These are phyloP conservation scores for Sebastes matsubarae DNA, from an alignment of 2,797 vertebrate genomes.

Conservation along the genomic window DNA sequence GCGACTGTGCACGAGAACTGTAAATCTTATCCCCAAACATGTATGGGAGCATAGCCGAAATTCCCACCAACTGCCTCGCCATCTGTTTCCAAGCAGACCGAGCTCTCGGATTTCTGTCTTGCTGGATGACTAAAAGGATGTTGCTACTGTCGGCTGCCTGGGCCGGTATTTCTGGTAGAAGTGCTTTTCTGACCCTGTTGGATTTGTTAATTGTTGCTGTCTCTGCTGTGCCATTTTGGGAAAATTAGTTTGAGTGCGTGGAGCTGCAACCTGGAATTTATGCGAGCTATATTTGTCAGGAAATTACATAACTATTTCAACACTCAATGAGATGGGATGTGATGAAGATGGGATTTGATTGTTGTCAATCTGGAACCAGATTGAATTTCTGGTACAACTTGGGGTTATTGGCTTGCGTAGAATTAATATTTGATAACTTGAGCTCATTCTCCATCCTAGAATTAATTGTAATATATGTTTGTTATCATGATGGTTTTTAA, in stretches of 20 bases:
- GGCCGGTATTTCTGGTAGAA: conserved; percentile 61
- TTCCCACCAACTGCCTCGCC: conserved; percentile 81
- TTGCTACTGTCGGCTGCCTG: conserved; percentile 51
- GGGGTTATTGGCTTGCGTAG: background rate
- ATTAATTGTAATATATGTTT: background rate
- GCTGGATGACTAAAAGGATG: conserved; percentile 62
- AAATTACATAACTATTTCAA: conserved; percentile 30
- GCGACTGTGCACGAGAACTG: conserved; percentile 24
- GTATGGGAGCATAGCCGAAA: conserved; percentile 65
- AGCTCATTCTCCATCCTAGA: background rate
- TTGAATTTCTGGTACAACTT: conserved; percentile 4
- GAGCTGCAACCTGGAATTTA: conserved; percentile 43
- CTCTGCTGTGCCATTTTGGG: conserved; percentile 44
- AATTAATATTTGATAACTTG: background rate
- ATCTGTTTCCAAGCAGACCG: conserved; percentile 75
- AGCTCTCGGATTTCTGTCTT: conserved; percentile 53
- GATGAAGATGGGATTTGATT: conserved; percentile 16
- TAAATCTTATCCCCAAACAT: conserved; percentile 62
- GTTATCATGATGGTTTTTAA: background rate
- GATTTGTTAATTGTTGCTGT: conserved; percentile 64
- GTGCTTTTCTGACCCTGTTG: conserved; percentile 52
- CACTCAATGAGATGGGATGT: background rate
- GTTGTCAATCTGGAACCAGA: background rate
- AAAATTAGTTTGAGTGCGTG: conserved; percentile 24
- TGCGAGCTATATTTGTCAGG: conserved; percentile 41